A percentile compares a stretch with the other conserved stretches of the same genome.
Conservation (phyloP, 2,797 vertebrate genomes). For the Moxostoma hubbsi region DNA sequence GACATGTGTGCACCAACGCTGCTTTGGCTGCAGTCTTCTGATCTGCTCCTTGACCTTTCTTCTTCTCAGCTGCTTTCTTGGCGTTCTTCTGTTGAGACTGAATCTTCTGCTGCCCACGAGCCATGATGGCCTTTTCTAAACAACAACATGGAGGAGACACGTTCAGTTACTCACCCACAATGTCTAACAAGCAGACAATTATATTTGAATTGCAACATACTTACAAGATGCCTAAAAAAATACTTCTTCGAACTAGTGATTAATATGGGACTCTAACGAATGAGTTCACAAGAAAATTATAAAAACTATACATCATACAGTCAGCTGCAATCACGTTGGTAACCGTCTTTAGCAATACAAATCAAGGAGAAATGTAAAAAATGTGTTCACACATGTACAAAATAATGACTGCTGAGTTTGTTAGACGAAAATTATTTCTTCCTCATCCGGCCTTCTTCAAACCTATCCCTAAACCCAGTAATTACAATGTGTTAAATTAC, state of each 20-base stretch:
- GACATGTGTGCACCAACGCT: constrained; percentile 83
- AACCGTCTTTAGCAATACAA: no score
- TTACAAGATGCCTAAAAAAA: no score
- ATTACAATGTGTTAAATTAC: background rate
- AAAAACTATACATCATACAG: background rate
- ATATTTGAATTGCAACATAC: no score
- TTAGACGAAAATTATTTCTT: background rate
- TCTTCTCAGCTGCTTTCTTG: constrained; percentile 86
- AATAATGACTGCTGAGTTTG: background rate
- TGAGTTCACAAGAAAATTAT: background rate
- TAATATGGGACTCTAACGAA: background rate
- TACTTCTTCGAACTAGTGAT: background rate
- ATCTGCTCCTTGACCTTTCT: constrained; percentile 80
- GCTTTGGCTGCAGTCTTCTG: constrained; percentile 85
- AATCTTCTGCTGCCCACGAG: constrained; percentile 88
- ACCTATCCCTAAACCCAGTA: background rate
- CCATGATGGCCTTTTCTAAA: constrained; percentile 76
- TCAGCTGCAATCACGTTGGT: no score
- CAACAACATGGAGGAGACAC: constrained; percentile 29
- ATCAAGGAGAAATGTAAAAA: background rate
- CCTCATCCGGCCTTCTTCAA: background rate
- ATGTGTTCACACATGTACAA: background rate
- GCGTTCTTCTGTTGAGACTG: constrained; percentile 87
- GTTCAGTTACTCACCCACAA: no score
- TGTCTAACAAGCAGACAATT: no score